phyloP scores from a whole-genome alignment of 2,888 invertebrate genomes.

The Aspidapion aeneum region DNA sequence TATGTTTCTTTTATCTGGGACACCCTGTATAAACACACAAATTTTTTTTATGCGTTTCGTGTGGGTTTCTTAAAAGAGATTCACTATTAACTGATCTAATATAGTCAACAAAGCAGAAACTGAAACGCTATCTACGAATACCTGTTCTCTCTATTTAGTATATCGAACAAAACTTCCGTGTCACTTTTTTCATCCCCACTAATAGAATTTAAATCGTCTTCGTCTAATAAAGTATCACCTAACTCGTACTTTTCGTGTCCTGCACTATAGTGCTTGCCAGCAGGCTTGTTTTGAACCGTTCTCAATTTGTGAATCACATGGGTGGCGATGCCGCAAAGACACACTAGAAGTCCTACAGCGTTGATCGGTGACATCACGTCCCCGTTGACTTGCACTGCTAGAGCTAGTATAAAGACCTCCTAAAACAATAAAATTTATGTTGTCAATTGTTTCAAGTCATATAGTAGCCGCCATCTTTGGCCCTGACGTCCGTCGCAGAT shows the following conservation, averaged over 20 bases:
- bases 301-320: constrained; percentile 73
- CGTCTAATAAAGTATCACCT: constrained; percentile 41
- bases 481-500: too few species aligned
- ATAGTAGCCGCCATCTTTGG: not conserved
- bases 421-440: constrained; percentile 48
- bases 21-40: too few species aligned
- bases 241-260: constrained; percentile 37
- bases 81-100: too few species aligned
- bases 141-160: constrained; percentile 47
- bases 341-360: constrained; percentile 79
- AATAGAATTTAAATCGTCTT: constrained; percentile 28
- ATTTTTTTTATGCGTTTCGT: too few species aligned
- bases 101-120: too few species aligned
- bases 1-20: too few species aligned
- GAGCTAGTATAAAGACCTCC: constrained; percentile 89
- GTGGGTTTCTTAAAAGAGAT: too few species aligned
- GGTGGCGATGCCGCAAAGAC: constrained; percentile 81
- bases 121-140: constrained; percentile 26
- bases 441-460: not conserved
- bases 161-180: constrained; percentile 51
- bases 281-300: constrained; percentile 16
- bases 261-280: constrained; percentile 31
- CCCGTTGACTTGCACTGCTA: constrained; percentile 85
- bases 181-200: constrained; percentile 48
- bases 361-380: constrained; percentile 83